These are phyloP conservation scores for Salvator merianae DNA, from an alignment of 2,113 vertebrate genomes.

Conservation along the genomic window DNA sequence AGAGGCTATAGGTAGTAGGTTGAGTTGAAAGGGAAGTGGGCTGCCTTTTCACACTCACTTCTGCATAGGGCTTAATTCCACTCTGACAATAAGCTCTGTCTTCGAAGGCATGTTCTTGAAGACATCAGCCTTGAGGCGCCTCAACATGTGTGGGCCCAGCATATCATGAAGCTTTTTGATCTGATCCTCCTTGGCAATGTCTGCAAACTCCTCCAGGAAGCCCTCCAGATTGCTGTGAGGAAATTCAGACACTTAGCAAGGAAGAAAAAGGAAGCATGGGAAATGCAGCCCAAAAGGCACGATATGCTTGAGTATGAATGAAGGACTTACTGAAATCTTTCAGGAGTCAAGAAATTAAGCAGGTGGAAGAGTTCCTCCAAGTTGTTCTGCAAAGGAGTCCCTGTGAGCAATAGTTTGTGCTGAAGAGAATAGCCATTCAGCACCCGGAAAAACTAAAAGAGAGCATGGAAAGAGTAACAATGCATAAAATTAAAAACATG, in stretches of 20 bases:
- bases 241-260: conserved; percentile 4
- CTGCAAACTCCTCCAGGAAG: conserved; percentile 97
- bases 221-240: conserved; percentile 90
- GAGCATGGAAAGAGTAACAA: not conserved
- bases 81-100: conserved; percentile 94
- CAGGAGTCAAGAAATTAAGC: conserved; percentile 94
- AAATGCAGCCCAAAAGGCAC: conserved; percentile 33
- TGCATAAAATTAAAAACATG: no score
- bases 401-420: conserved; percentile 94
- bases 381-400: conserved; percentile 96
- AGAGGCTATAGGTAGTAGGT: not conserved
- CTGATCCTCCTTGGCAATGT: conserved; percentile 98
- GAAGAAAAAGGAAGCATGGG: conserved; percentile 21
- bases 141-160: conserved; percentile 96
- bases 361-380: conserved; percentile 96
- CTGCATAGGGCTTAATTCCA: conserved; percentile 97
- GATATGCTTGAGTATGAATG: not conserved
- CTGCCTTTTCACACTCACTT: conserved; percentile 80
- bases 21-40: conserved; percentile 8
- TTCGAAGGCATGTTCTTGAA: conserved; percentile 99
- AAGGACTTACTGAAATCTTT: conserved; percentile 92
- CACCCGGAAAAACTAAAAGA: conserved; percentile 92
- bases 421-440: conserved; percentile 96
- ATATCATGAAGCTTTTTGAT: conserved; percentile 98
- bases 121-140: conserved; percentile 95